Percentiles rank a stretch among this genome's conserved stretches.
Conservation (phyloP, 2,888 invertebrate genomes). For the Camptogramma bilineatum region DNA sequence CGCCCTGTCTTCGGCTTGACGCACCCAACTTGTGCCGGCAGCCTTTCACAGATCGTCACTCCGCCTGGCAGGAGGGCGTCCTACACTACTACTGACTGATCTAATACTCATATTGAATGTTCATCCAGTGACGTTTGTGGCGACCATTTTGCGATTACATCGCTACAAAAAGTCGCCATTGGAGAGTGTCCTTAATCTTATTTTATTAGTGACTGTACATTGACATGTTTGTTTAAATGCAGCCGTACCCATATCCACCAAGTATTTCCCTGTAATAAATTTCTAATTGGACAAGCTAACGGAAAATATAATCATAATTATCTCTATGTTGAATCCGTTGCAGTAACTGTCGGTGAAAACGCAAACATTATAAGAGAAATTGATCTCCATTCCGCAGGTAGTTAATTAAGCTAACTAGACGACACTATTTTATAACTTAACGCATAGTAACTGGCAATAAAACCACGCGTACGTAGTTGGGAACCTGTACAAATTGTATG, state of each 20-base stretch:
- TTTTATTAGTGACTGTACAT: background rate
- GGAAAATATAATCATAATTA: constrained; percentile 33
- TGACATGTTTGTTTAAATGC: background rate
- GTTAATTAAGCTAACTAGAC: constrained; percentile 43
- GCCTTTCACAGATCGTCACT: too few species aligned
- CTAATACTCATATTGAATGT: too few species aligned
- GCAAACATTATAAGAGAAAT: constrained; percentile 41
- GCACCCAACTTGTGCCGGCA: too few species aligned
- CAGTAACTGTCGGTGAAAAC: constrained; percentile 37
- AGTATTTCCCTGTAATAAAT: constrained; percentile 19
- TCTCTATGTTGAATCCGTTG: constrained; percentile 30
- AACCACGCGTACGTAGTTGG: constrained; percentile 22
- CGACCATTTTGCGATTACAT: background rate
- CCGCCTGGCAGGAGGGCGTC: too few species aligned
- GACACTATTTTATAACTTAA: constrained; percentile 41
- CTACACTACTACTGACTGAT: too few species aligned
- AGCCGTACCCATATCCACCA: constrained; percentile 9
- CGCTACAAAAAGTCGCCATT: background rate
- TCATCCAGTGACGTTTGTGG: too few species aligned
- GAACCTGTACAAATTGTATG: constrained; percentile 22
- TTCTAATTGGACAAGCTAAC: constrained; percentile 30
- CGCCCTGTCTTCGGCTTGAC: too few species aligned
- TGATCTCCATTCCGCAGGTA: constrained; percentile 35
- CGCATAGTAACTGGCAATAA: constrained; percentile 32
- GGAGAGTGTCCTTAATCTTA: background rate